Evolutionary conservation across 2,797 vertebrate species (phyloP).

Genomic region (Sciurus vulgaris): DNA sequence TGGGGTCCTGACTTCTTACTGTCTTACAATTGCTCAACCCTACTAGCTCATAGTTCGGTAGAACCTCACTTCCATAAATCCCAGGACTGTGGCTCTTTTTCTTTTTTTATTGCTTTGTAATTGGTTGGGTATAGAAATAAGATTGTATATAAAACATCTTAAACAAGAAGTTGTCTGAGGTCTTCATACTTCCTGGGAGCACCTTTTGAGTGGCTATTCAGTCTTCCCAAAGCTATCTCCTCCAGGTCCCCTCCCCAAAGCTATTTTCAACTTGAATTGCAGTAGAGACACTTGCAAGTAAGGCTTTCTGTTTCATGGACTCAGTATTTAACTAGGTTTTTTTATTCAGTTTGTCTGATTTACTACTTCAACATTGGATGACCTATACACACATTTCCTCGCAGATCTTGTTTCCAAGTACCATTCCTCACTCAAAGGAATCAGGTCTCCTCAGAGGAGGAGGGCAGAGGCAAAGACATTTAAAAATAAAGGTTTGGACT

Average conservation of each 20-base stretch:
- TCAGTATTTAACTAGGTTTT: neutral
- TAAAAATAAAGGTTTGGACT: neutral
- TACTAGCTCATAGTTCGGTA: neutral
- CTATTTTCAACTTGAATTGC: neutral
- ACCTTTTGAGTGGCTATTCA: neutral
- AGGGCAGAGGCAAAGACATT: neutral
- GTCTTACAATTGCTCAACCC: neutral
- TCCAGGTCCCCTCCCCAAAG: neutral
- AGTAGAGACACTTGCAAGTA: neutral
- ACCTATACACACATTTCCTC: neutral
- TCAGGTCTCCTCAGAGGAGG: neutral
- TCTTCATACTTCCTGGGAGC: neutral
- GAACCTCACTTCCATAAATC: neutral
- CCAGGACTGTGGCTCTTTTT: neutral
- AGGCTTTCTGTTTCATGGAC: neutral
- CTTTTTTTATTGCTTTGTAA: neutral
- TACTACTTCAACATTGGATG: neutral
- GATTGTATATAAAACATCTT: neutral
- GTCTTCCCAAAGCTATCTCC: neutral
- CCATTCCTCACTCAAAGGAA: neutral
- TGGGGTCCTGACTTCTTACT: neutral
- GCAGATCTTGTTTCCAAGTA: neutral
- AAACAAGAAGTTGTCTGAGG: neutral
- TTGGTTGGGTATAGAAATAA: neutral
- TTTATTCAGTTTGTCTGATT: conserved; percentile 38